A percentile compares a stretch with the other conserved stretches of the same genome.
Conservation (phyloP, 2,113 vertebrate species). For the Cyanistes caeruleus region DNA sequence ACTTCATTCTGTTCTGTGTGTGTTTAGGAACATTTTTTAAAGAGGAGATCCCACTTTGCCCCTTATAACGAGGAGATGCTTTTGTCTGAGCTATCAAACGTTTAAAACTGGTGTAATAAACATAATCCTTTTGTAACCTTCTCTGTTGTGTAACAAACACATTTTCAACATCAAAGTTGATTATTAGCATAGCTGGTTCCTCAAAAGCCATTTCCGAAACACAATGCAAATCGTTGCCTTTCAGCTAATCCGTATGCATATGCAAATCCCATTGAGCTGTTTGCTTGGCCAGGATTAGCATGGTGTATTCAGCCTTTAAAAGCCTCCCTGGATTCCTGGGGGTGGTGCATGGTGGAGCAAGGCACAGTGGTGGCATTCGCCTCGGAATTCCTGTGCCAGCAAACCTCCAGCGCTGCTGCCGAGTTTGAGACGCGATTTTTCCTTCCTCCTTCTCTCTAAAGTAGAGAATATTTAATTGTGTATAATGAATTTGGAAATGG, state of each 20-base stretch:
- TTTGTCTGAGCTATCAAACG: neutral
- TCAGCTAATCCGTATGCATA: conserved; percentile 2
- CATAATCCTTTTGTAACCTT: conserved; percentile 23
- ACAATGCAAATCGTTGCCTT: conserved; percentile 16
- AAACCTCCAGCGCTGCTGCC: neutral
- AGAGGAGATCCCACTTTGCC: neutral
- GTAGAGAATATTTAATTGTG: neutral
- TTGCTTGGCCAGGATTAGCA: neutral
- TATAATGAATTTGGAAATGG: accelerated
- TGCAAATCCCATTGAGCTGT: conserved; percentile 36
- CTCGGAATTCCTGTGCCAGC: neutral
- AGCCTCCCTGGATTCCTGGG: neutral
- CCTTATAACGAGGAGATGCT: neutral
- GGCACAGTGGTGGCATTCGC: neutral
- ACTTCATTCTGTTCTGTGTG: neutral
- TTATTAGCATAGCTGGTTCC: conserved; percentile 32
- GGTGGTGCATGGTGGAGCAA: neutral
- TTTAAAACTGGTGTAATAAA: conserved; percentile 24
- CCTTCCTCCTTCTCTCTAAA: accelerated
- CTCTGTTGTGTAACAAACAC: conserved; percentile 18
- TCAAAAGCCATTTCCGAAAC: neutral
- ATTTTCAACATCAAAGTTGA: conserved; percentile 20
- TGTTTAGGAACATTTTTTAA: neutral
- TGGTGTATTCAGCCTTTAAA: neutral
- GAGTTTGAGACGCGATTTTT: accelerated